phyloP scores from a whole-genome alignment of 2,888 invertebrate genomes.

The Dilophus febrilis region DNA sequence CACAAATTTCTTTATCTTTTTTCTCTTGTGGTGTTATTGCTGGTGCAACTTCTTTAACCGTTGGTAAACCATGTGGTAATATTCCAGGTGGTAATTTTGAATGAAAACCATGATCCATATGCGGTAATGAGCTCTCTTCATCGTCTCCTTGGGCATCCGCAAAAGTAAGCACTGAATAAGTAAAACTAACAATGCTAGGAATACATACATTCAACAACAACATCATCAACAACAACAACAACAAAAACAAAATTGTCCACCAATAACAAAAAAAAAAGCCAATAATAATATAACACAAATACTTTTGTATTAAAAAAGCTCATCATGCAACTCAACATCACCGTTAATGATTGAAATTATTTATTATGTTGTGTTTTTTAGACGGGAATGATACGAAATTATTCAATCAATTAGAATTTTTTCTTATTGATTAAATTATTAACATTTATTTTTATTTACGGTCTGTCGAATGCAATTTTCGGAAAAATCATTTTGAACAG shows the following conservation, averaged over 20 bases:
- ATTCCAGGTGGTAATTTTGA: slow-evolving; percentile 84
- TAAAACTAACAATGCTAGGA: slow-evolving; percentile 32
- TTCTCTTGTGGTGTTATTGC: slow-evolving; percentile 70
- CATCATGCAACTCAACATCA: too few relatives aligned
- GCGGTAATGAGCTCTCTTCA: slow-evolving; percentile 66
- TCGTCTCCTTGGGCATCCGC: slow-evolving; percentile 96
- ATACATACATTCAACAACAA: slow-evolving; percentile 32
- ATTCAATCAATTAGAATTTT: too few relatives aligned
- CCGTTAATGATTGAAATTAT: too few relatives aligned
- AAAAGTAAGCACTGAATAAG: slow-evolving; percentile 91
- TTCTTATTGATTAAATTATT: too few relatives aligned
- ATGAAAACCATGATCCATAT: slow-evolving; percentile 58
- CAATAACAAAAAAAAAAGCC: neutral
- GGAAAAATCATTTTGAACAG: too few relatives aligned
- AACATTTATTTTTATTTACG: too few relatives aligned
- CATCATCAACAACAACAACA: slow-evolving; percentile 12
- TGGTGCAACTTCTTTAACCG: slow-evolving; percentile 88
- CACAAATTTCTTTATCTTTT: slow-evolving; percentile 46
- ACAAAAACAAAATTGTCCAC: slow-evolving; percentile 4
- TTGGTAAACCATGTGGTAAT: slow-evolving; percentile 82
- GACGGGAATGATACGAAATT: too few relatives aligned
- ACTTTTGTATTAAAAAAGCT: too few relatives aligned
- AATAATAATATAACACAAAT: too few relatives aligned
- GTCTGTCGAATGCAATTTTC: too few relatives aligned
- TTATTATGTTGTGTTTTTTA: too few relatives aligned